Evolutionary conservation across 2,113 vertebrate species (phyloP).

Genomic region (Peromyscus polionotus): DNA sequence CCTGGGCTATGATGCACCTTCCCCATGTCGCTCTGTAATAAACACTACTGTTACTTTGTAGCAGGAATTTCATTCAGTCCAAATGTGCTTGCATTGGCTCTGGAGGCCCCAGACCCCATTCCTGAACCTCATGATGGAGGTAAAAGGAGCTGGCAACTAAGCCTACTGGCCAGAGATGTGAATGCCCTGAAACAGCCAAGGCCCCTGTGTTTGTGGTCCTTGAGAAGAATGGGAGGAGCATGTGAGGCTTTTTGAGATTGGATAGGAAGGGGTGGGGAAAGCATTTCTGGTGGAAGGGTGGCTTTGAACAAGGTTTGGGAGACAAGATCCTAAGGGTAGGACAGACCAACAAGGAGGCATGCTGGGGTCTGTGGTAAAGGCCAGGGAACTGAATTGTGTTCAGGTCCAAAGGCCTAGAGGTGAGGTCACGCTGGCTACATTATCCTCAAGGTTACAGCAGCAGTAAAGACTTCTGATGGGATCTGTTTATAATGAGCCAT

Average conservation of each 20-base stretch:
- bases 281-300: not conserved
- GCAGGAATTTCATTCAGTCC: not conserved
- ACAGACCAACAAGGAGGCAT: not conserved
- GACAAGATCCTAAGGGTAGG: not conserved
- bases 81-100: not conserved
- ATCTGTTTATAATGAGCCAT: not conserved
- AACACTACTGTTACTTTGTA: conserved; percentile 4
- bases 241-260: not conserved
- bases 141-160: not conserved
- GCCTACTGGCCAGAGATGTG: not conserved
- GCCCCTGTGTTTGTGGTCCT: not conserved
- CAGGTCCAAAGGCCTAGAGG: not conserved
- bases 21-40: conserved; percentile 21
- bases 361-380: not conserved
- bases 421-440: not conserved
- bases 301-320: not conserved
- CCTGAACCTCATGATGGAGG: not conserved
- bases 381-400: not conserved
- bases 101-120: not conserved
- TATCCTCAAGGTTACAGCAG: not conserved
- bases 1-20: not conserved
- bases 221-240: not conserved
- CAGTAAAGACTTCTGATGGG: not conserved
- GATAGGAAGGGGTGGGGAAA: not conserved
- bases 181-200: not conserved